Evolutionary conservation across 2,888 invertebrate genomes (phyloP), one percentile per base, ranked within the genome.

Genomic region (Drosophila borealis): DNA sequence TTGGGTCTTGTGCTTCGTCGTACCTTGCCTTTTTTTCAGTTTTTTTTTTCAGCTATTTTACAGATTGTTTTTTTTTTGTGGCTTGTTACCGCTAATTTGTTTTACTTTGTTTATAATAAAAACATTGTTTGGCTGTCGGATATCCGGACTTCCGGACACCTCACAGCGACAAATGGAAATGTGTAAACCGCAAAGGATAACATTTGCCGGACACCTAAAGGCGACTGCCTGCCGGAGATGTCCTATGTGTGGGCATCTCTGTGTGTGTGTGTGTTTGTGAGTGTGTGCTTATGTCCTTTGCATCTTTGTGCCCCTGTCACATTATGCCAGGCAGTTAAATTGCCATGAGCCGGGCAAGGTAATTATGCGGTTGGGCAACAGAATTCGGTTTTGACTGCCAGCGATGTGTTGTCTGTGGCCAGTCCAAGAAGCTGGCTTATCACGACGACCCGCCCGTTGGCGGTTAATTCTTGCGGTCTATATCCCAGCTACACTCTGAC

Each of bases 21-120:
- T 8, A 21, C 25, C 29, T 50, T 45, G 54, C 51, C 33, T 39
- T 34, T 33, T 37, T 37, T 63, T 19, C 39, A 42, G 6, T 3
- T 9, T 2, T 5, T 11, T 11, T 25, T 46, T 9, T 34, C 0
- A n/a, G 14, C 6, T 29, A 29, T 29, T 29, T 29, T 29, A 29
- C 29, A 29, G 29, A 19, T 56, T 46, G 13, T 21, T 46, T 54
- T 51, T 65, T 17, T 55, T 51, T 56, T 54, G 34, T 71, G 63
- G 64, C 72, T 69, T 71, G 68, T 71, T 75, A 70, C 54, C 65
- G 81, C 83, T 88, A 85, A 88, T 89, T 88, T 84, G 82, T 86
- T 86, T 81, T 77, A 86, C 82, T 88, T 88, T 88, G 89, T 84
- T 88, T 89, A 84, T 89, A 84, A 84, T 86, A 84, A 78, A 89